Evolutionary conservation across 2,797 vertebrate species (phyloP).

Genomic region (Acipenser ruthenus): DNA sequence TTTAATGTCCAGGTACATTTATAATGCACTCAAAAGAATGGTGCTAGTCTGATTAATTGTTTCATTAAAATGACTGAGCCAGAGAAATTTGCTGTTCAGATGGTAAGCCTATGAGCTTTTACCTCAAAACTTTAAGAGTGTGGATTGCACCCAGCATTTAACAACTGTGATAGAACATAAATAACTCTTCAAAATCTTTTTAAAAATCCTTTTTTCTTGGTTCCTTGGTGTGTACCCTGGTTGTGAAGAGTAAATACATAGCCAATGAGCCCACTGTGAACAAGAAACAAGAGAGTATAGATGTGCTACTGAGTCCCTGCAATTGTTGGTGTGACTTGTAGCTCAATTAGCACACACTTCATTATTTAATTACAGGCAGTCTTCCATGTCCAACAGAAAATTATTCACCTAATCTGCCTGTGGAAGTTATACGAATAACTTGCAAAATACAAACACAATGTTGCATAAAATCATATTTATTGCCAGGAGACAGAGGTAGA

Average conservation of each 20-base stretch:
- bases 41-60: too few relatives aligned
- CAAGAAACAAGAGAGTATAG: conserved; percentile 41
- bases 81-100: too few relatives aligned
- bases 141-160: too few relatives aligned
- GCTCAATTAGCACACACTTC: conserved; percentile 56
- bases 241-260: conserved; percentile 72
- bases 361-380: conserved; percentile 53
- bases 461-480: conserved; percentile 3
- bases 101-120: too few relatives aligned
- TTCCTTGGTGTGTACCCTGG: conserved; percentile 23
- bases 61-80: too few relatives aligned
- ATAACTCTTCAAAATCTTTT: too few relatives aligned
- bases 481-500: neutral
- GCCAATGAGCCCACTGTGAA: conserved; percentile 77
- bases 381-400: conserved; percentile 50
- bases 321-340: conserved; percentile 50
- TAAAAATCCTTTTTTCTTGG: too few relatives aligned
- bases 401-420: conserved; percentile 54
- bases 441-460: conserved; percentile 18
- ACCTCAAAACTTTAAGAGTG: too few relatives aligned
- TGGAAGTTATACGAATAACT: conserved; percentile 39
- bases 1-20: too few relatives aligned
- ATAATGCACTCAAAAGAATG: too few relatives aligned
- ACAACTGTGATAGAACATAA: too few relatives aligned
- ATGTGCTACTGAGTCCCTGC: conserved; percentile 35